Evolutionary conservation across 2,113 vertebrate genomes (phyloP), one percentile per base, ranked within the genome.

Genomic region (Spea bombifrons): DNA sequence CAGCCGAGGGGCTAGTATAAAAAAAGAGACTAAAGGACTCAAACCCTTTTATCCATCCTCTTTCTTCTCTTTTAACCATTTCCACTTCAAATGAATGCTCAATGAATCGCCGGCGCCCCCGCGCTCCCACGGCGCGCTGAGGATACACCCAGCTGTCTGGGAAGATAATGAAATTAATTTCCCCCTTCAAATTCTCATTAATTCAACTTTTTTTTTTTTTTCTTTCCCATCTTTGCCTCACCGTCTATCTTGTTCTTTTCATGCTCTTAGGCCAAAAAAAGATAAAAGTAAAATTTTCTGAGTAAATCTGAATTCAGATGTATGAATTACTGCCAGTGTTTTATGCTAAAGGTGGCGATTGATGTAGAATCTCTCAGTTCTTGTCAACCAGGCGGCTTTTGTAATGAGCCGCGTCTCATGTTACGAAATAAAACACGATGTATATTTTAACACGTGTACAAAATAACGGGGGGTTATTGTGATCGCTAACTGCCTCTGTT

Each of bases 261-360:
- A 72, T 73, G 50, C 77, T 80, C 61, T 48, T 3, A 17, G 70
- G 77, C 77, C 77, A 66, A 50, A 55, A 73, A 50, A 80, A 73
- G n/a, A 80, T 55, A 80, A 61, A 9, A 47, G 9, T 8, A 4
- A 30, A 72, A 57, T 12, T 30, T 16, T 55, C 59, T 73, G 61
- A 66, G 55, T 45, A 48, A 67, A 55, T 80, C 63, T 73, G 70
- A 72, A 72, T 78, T 17, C 76, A n/a, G 69, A 72, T 65, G 69
- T 59, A 66, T 78, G 50, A 71, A 61, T 71, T 61, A 63, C 17
- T 8, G 48, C 61, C 5, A 45, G 69, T 65, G 69, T 55, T 72
- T 72, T 66, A 65, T 67, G 77, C 77, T 66, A 80, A 80, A 80
- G 77, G 70, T 80, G 77, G 73, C 64, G 77, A 73, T 80, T 80